Percentiles rank a stretch among this genome's conserved stretches.
Evolutionary conservation across 2,888 invertebrate genomes (phyloP).

Genomic region (Eurois occulta): DNA sequence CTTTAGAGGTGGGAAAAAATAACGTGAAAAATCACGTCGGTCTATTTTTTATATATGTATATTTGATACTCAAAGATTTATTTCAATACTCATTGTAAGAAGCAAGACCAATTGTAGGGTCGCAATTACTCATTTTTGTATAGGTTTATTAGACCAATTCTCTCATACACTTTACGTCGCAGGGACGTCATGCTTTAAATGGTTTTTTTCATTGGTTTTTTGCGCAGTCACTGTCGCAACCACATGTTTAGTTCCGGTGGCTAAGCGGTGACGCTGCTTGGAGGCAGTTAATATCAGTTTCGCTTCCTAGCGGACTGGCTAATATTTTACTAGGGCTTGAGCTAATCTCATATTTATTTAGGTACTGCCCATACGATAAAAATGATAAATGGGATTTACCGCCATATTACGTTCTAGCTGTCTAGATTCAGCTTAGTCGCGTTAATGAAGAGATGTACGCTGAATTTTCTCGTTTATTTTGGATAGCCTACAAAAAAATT

Average conservation of each 20-base stretch:
- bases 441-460: constrained; percentile 11
- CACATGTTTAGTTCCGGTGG: too few species aligned
- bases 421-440: not conserved
- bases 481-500: not conserved
- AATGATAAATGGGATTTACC: constrained; percentile 7
- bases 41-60: too few species aligned
- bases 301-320: not conserved
- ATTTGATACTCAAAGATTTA: not conserved
- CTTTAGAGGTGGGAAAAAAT: too few species aligned
- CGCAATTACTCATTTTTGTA: not conserved
- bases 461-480: not conserved
- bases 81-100: not conserved
- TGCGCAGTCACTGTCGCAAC: not conserved
- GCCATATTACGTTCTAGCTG: not conserved
- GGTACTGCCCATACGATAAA: not conserved
- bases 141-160: too few species aligned
- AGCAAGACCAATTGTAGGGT: not conserved
- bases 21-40: not conserved
- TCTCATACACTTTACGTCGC: not conserved
- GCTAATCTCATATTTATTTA: not conserved
- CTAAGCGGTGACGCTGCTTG: not conserved
- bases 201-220: not conserved
- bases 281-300: not conserved
- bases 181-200: not conserved
- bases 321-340: not conserved